Evolutionary conservation across 2,888 invertebrate species (phyloP).

Genomic region (Zygogramma bicolorata): DNA sequence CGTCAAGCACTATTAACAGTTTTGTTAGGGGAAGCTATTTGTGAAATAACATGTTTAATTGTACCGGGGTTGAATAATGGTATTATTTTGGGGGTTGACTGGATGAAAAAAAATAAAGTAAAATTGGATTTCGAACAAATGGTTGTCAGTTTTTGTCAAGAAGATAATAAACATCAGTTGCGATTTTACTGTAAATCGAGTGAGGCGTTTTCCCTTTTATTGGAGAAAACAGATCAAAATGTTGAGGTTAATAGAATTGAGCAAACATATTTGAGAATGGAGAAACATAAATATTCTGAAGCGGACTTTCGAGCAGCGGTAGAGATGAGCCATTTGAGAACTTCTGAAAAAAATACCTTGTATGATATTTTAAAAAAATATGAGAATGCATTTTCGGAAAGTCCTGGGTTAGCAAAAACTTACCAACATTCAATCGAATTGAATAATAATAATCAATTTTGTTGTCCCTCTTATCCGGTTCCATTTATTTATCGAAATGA

Average conservation of each 20-base stretch:
- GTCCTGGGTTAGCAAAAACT: background rate
- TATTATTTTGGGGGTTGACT: background rate
- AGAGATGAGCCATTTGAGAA: too few relatives aligned
- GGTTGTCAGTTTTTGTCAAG: background rate
- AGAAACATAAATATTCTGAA: background rate
- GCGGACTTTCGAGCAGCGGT: background rate
- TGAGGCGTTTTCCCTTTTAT: background rate
- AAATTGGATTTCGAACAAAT: background rate
- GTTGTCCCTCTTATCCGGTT: conserved; percentile 11
- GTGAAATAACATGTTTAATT: background rate
- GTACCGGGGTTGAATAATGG: background rate
- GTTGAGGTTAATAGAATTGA: too few relatives aligned
- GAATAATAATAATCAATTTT: background rate
- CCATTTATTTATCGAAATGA: background rate
- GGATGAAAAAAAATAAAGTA: background rate
- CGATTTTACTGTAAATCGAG: background rate
- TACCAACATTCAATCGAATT: background rate
- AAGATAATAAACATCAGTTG: background rate
- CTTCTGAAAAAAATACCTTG: background rate
- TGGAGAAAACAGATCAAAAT: background rate
- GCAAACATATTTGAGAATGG: background rate
- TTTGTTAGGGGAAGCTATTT: background rate
- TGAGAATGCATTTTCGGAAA: background rate
- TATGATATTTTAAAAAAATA: background rate
- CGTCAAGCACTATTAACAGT: background rate